Evolutionary conservation across 1,140 invertebrate genomes (phyloP), one percentile per base, ranked within the genome.

Genomic region (Drusus annulatus): DNA sequence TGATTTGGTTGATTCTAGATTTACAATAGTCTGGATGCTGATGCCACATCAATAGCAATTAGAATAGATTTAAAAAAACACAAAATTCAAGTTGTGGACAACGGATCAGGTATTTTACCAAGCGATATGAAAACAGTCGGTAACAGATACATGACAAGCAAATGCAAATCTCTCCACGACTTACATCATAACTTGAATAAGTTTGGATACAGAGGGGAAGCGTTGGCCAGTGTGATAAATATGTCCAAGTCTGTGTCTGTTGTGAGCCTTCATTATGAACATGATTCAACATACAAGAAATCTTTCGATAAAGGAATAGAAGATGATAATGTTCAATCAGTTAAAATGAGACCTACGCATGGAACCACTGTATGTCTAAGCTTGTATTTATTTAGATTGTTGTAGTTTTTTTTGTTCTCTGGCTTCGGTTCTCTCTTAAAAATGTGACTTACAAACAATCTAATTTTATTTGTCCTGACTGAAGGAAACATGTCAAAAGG

Each of bases 171-270:
- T 25, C 68, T 92, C 2, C 77, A 85, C 56, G 91, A 93, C 80
- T 85, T 92, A 8, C 78, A 86, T 19, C 86, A 88, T 50, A 88
- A 89, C 77, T 80, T 90, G 4, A 87, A 86, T 79, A 86, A 88
- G 79, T 92, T 89, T 88, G 92, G 92, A 8, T 93, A 87, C 84
- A 85, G 90, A 79, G 92, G 92, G 19, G 92, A 93, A 88, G 90
- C 91, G 50, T 84, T 93, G 69, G 90, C 92, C 15, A 92, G 90
- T 84, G 88, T 93, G n/a, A 82, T 87, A 45, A 86, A 90, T 63
- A 83, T 90, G 19, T 89, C 90, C 5, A 86, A 86, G 36, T 84
- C 87, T 19, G 76, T 93, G 28, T 88, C 87, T 75, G 89, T 93
- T 45, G 86, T 85, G 19, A 88, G 91, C 4, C 85, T 89, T 69